Evolutionary conservation across 2,888 invertebrate species (phyloP).

Genomic region (Hemistola chrysoprasaria): DNA sequence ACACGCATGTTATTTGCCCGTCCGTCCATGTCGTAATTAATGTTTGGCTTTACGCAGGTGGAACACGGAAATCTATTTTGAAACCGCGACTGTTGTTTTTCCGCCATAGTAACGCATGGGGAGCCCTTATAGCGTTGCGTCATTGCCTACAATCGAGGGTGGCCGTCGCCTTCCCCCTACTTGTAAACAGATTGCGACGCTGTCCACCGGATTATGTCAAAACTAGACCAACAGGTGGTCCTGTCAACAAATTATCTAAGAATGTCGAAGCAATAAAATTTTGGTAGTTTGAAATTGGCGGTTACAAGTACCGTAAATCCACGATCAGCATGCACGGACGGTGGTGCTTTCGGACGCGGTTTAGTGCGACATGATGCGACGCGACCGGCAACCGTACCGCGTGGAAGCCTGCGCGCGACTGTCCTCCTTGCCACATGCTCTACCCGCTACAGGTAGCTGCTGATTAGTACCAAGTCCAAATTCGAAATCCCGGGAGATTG

Average conservation of each 20-base stretch:
- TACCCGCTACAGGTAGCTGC: constrained; percentile 72
- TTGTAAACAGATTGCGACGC: constrained; percentile 79
- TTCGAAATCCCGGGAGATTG: constrained; percentile 52
- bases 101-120: constrained; percentile 72
- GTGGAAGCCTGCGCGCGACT: constrained; percentile 79
- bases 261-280: constrained; percentile 7
- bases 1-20: constrained; percentile 38
- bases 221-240: constrained; percentile 76
- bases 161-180: constrained; percentile 52
- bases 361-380: constrained; percentile 49
- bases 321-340: constrained; percentile 44
- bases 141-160: constrained; percentile 59
- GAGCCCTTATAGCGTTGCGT: constrained; percentile 74
- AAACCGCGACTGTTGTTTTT: constrained; percentile 68
- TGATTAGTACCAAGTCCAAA: constrained; percentile 59
- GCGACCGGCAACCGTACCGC: constrained; percentile 69
- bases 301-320: constrained; percentile 38
- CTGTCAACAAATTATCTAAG: constrained; percentile 24
- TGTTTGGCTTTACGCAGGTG: constrained; percentile 51
- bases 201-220: constrained; percentile 65
- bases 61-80: constrained; percentile 75
- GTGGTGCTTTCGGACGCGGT: constrained; percentile 48
- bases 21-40: constrained; percentile 43
- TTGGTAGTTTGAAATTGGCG: constrained; percentile 29
- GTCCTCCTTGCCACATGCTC: constrained; percentile 59